These are phyloP conservation scores for Nemotelus pantherinus DNA, from an alignment of 2,888 invertebrate species.

Conservation along the genomic window DNA sequence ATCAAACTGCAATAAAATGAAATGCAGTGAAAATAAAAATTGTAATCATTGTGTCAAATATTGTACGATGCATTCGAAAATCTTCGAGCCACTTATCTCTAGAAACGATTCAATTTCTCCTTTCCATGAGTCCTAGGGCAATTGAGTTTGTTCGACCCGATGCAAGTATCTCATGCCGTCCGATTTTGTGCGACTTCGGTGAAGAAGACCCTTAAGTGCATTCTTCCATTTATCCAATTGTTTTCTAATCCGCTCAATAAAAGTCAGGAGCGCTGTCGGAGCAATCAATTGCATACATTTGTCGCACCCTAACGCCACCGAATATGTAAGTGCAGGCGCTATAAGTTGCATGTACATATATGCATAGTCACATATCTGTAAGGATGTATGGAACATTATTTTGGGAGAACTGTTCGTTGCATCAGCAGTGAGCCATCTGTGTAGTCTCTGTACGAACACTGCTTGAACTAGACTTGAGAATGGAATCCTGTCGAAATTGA, in stretches of 20 bases:
- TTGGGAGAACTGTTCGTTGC: neutral
- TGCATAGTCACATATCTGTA: neutral
- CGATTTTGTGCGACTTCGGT: neutral
- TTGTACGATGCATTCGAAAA: too few relatives aligned
- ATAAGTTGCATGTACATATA: slow-evolving; percentile 1
- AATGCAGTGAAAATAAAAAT: too few relatives aligned
- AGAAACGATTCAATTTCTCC: slow-evolving; percentile 32
- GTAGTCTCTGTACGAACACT: too few relatives aligned
- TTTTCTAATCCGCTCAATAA: slow-evolving; percentile 47
- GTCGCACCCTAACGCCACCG: slow-evolving; percentile 23
- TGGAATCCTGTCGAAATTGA: slow-evolving; percentile 16
- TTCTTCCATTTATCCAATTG: slow-evolving; percentile 49
- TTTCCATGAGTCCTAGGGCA: slow-evolving; percentile 18
- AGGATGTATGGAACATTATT: neutral
- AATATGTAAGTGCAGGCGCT: neutral
- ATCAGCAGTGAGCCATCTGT: too few relatives aligned
- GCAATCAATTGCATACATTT: slow-evolving; percentile 50
- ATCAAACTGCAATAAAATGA: too few relatives aligned
- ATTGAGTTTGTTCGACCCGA: slow-evolving; percentile 23
- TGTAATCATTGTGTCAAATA: too few relatives aligned
- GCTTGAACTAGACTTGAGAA: neutral
- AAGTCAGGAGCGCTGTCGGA: slow-evolving; percentile 46
- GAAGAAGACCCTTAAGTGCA: slow-evolving; percentile 43
- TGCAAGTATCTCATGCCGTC: neutral
- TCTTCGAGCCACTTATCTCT: too few relatives aligned